Base-by-base conservation (phyloP, 2,113 vertebrate species). In the Panthera leo region DNA sequence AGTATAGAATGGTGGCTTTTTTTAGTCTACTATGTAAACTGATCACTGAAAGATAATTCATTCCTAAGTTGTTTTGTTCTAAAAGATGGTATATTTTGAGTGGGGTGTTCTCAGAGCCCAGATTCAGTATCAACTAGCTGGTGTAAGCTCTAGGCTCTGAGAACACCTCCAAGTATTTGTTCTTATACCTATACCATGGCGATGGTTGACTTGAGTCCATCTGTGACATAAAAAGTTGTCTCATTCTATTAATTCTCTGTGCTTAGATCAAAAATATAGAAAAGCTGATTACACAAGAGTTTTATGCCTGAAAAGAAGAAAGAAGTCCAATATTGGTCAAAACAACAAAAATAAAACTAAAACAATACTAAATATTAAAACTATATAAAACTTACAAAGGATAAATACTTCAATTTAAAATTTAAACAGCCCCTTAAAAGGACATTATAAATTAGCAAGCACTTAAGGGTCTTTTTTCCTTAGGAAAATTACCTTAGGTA, bases 371-470 rank as follows among this genome's bases (percentile, higher is more conserved):
- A 68, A 31, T 85, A 61, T 61, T 85, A 91, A 36, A 75, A 92
- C 13, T 63, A 85, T 75, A 19, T n/a, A 63, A 42, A 89, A 95
- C 13, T 85, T 84, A 88, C 31, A 70, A 88, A 88, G 29, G 45
- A 89, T 63, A 93, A 94, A 92, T 58, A 94, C 16, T 65, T 97
- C 42, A 73, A 89, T 65, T 95, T 79, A 75, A 90, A 73, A 83
- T 91, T 94, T 42, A 96, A 83, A 78, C 15, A 67, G 83, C 15
- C 11, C 48, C 21, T 84, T 83, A 78, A 80, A 42, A 84, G 19
- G 19, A 90, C 4, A 65, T 85, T 82, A 92, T 42, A 92, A 51
- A 80, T 82, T 63, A 92, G 18, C 65, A 92, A 76, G 15, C 70
- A 80, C 29, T 85, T 75, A 73, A 73, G 10, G 42, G 4, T 58